Conservation (phyloP, 2,797 vertebrate species). For the Staurois parvus region DNA sequence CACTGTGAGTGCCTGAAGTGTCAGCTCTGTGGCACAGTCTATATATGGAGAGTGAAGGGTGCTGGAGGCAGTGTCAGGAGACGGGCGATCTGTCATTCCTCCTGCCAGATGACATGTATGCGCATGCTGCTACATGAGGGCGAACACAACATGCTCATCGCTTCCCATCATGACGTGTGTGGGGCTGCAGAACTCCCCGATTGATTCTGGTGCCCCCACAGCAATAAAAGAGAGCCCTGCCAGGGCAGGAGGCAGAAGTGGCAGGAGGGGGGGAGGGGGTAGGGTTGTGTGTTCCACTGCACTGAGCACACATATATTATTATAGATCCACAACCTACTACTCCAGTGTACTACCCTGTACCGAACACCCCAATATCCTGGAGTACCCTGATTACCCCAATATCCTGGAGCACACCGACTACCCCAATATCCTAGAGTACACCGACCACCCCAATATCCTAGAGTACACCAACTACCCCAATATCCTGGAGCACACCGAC, state of each 20-base stretch:
- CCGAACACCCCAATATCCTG: neutral
- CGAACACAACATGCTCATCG: too few relatives aligned
- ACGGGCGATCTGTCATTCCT: neutral
- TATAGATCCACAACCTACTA: too few relatives aligned
- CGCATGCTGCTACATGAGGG: neutral
- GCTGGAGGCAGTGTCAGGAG: neutral
- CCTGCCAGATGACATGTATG: neutral
- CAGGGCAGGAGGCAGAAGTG: too few relatives aligned
- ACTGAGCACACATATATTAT: too few relatives aligned
- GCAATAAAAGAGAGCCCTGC: too few relatives aligned
- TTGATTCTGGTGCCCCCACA: too few relatives aligned
- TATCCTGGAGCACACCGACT: neutral
- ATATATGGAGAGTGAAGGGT: neutral
- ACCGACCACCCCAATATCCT: neutral
- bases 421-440: neutral
- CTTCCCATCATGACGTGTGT: too few relatives aligned
- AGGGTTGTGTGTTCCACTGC: too few relatives aligned
- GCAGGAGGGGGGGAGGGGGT: too few relatives aligned
- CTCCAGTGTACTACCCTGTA: neutral
- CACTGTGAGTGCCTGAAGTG: neutral
- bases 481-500: neutral
- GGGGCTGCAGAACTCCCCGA: too few relatives aligned
- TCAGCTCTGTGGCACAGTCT: neutral
- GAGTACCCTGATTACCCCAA: neutral
- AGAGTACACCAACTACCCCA: neutral